Evolutionary conservation across 2,888 invertebrate genomes (phyloP).

Genomic region (Barypeithes pellucidus): DNA sequence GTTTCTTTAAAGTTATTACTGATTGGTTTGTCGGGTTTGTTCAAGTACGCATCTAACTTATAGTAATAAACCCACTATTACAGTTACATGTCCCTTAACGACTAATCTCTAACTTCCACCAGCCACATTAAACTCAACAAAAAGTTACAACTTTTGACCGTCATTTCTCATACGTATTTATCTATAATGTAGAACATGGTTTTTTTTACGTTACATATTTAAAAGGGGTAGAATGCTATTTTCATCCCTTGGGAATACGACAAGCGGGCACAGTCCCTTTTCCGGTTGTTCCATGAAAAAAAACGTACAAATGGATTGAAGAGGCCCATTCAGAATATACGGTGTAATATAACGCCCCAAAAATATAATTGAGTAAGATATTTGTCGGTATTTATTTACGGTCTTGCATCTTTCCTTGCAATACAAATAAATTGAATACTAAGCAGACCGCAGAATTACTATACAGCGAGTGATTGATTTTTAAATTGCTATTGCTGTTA

Average conservation of each 20-base stretch:
- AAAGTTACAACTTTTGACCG: slow-evolving; percentile 6
- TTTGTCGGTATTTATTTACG: background rate
- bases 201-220: background rate
- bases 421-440: no score
- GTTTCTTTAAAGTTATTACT: no score
- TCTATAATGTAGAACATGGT: slow-evolving; percentile 3
- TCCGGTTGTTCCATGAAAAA: slow-evolving; percentile 3
- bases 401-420: no score
- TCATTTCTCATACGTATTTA: slow-evolving; percentile 9
- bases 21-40: no score
- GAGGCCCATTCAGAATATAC: background rate
- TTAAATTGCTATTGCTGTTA: no score
- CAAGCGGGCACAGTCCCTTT: slow-evolving; percentile 7
- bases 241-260: slow-evolving; percentile 12
- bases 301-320: slow-evolving; percentile 8
- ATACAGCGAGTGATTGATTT: no score
- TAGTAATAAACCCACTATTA: no score
- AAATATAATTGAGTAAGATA: slow-evolving; percentile 11
- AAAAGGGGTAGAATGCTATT: slow-evolving; percentile 6
- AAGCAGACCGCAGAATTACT: no score
- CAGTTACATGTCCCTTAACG: no score
- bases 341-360: background rate
- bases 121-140: background rate
- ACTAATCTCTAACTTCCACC: background rate
- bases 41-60: no score